phyloP scores from a whole-genome alignment of 1,140 invertebrate genomes.

The Dreissena polymorpha region DNA sequence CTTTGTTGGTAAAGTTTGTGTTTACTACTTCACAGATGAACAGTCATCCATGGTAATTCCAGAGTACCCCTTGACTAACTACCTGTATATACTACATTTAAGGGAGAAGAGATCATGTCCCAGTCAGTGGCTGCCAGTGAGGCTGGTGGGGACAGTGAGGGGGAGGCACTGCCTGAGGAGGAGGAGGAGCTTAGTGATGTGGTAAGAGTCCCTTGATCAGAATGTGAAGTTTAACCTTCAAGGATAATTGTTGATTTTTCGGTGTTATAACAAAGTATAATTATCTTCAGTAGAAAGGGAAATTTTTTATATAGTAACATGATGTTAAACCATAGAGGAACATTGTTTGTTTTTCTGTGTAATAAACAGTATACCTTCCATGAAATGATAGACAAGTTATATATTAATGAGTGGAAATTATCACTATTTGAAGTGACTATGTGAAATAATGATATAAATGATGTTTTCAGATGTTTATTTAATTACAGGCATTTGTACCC shows the following conservation, averaged over 20 bases:
- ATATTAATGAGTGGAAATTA: no score
- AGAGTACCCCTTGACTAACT: neutral
- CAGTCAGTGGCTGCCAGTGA: slow-evolving; percentile 58
- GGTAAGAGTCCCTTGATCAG: slow-evolving; percentile 57
- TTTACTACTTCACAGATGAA: neutral
- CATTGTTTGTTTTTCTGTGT: neutral
- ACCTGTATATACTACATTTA: slow-evolving; percentile 40
- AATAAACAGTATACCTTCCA: no score
- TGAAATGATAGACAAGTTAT: no score
- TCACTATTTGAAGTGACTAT: no score
- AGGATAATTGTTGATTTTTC: no score
- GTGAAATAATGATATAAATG: no score
- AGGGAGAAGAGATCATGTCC: slow-evolving; percentile 76
- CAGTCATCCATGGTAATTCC: neutral
- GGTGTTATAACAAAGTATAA: no score
- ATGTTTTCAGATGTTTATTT: neutral
- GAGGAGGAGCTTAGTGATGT: slow-evolving; percentile 73
- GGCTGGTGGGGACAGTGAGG: slow-evolving; percentile 51
- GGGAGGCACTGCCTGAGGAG: slow-evolving; percentile 54
- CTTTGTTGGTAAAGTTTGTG: neutral
- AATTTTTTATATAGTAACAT: neutral
- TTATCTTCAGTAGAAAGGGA: neutral
- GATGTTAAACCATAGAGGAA: neutral
- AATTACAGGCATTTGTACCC: neutral
- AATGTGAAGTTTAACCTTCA: neutral